phyloP scores from a whole-genome alignment of 2,888 invertebrate species.

The Trichacis sp. region DNA sequence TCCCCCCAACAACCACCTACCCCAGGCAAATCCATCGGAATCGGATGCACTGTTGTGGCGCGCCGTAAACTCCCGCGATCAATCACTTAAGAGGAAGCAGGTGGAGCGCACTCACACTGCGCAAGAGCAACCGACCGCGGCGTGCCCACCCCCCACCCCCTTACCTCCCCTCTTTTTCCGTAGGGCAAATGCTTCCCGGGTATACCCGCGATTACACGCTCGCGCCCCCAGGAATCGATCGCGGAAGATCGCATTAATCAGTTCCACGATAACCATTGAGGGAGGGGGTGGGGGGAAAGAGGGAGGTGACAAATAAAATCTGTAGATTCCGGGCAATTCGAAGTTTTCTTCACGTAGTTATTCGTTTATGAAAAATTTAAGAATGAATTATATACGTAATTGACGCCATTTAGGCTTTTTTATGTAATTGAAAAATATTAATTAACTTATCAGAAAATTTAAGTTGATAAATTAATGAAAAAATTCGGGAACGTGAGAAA shows the following conservation, averaged over 20 bases:
- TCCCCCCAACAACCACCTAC: too few relatives aligned
- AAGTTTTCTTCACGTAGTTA: too few relatives aligned
- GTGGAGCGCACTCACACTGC: constrained; percentile 47
- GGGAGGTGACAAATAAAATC: neutral
- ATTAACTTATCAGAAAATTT: too few relatives aligned
- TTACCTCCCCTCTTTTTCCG: too few relatives aligned
- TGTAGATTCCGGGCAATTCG: too few relatives aligned
- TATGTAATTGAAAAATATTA: too few relatives aligned
- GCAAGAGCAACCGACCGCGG: constrained; percentile 49
- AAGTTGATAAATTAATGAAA: too few relatives aligned
- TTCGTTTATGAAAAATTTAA: too few relatives aligned
- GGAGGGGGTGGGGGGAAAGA: neutral
- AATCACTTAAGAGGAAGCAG: constrained; percentile 50
- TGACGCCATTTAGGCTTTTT: too few relatives aligned
- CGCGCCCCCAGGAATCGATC: neutral
- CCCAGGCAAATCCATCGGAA: constrained; percentile 36
- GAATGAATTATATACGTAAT: too few relatives aligned
- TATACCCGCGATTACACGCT: neutral
- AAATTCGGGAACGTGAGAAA: too few relatives aligned
- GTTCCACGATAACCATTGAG: neutral
- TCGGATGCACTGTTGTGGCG: constrained; percentile 44
- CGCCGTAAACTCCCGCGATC: constrained; percentile 50
- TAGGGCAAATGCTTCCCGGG: too few relatives aligned
- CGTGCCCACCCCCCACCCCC: constrained; percentile 22
- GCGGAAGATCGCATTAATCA: neutral